These are phyloP conservation scores for Felis chaus DNA, from an alignment of 2,113 vertebrate species.

Conservation along the genomic window DNA sequence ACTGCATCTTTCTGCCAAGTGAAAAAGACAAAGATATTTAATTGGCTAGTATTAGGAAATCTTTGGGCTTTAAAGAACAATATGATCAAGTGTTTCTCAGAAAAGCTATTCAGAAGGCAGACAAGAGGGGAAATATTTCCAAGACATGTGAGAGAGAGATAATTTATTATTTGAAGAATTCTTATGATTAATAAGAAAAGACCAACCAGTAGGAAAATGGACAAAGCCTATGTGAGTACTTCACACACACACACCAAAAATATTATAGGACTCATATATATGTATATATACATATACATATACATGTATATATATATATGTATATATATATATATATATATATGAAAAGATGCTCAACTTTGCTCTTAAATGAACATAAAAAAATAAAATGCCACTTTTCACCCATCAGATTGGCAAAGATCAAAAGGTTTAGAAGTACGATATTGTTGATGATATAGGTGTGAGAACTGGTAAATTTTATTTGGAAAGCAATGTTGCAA, in stretches of 20 bases:
- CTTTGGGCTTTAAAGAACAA: background rate
- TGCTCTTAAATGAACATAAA: background rate
- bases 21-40: background rate
- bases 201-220: background rate
- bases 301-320: background rate
- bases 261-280: background rate
- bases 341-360: background rate
- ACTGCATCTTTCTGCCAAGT: background rate
- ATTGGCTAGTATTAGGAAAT: background rate
- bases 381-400: background rate
- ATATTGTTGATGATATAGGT: background rate
- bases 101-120: constrained; percentile 34
- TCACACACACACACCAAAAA: background rate
- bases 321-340: background rate
- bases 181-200: background rate
- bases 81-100: background rate
- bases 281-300: background rate
- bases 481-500: background rate
- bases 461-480: background rate
- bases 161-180: constrained; percentile 23
- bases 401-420: background rate
- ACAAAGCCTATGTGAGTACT: background rate
- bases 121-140: background rate
- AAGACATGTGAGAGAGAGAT: background rate
- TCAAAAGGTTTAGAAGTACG: constrained; percentile 26